Evolutionary conservation across 2,888 invertebrate species (phyloP), one percentile per base, ranked within the genome.

Genomic region (Athalia cordata): DNA sequence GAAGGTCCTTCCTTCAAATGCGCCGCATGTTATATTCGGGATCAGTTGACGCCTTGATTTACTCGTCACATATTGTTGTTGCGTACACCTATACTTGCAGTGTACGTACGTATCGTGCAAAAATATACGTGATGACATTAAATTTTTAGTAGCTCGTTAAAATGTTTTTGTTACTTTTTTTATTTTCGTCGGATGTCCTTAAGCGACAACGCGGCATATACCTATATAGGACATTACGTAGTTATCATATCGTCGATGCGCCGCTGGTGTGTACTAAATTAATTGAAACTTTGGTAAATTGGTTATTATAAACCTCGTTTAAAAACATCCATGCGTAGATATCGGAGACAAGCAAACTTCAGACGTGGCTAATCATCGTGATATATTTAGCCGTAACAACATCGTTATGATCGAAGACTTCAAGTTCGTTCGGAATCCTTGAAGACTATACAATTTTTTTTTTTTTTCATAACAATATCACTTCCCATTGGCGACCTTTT

Each of bases 171-270:
- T 29, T 29, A 1, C 2, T 29, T 29, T 29, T 55, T 55, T 70
- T 70, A 70, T 70, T 70, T 57, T n/a, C 45, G 55, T 57, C 70
- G n/a, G 8, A 70, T 70, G 45, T 70, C 70, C n/a, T 70, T 43
- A 57, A 29, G 55, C 43, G 45, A 70, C 11, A 5, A 52, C 29
- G 29, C 13, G 4, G 45, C 64, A 45, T n/a, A 64, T n/a, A 11
- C 7, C n/a, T 55, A 0, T 55, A 55, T n/a, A n/a, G 11, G 55
- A 55, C 55, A 55, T 7, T 55, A 2, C 29, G 29, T 29, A 29
- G 29, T 29, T 29, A 29, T 29, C 2, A 29, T 29, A 55, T 55
- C 7, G 55, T 55, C 55, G 55, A 11, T 29, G 29, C 29, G 29
- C 29, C 29, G 29, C 29, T 29, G 29, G 29, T 29, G 29, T 29